These are phyloP conservation scores for Casuarius casuarius DNA, from an alignment of 2,113 vertebrate genomes.

Conservation along the genomic window DNA sequence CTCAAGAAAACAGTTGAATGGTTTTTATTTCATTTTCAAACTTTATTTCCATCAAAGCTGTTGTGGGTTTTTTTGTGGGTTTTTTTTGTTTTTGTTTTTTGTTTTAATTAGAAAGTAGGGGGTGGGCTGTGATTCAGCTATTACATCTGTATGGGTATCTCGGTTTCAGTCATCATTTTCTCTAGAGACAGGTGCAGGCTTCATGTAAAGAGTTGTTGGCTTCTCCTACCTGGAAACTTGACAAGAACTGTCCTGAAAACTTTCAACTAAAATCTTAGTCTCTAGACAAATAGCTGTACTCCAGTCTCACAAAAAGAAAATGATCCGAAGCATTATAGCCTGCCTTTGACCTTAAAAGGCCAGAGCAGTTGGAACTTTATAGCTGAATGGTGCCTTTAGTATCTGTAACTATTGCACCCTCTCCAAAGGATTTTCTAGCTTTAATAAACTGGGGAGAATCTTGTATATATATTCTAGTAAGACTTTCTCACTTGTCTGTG, in stretches of 20 bases:
- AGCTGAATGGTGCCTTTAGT: neutral
- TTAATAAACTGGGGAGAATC: neutral
- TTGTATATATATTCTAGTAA: neutral
- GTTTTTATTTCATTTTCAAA: neutral
- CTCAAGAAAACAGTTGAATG: neutral
- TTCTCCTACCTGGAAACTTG: neutral
- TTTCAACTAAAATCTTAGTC: neutral
- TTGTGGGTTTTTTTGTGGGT: neutral
- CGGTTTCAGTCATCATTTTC: neutral
- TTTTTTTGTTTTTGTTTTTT: neutral
- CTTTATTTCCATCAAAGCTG: neutral
- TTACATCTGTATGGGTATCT: neutral
- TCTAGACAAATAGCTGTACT: neutral
- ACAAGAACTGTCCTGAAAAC: neutral
- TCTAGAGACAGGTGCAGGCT: neutral
- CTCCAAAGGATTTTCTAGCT: neutral
- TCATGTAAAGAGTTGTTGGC: neutral
- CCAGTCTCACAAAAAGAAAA: neutral
- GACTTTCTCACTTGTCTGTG: neutral
- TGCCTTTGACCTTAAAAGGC: neutral
- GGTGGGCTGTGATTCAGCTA: neutral
- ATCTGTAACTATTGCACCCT: neutral
- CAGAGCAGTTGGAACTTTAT: neutral
- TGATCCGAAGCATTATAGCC: neutral
- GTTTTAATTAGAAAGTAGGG: neutral